Base-by-base conservation (phyloP, 2,888 invertebrate genomes). In the Epinotia ramella region DNA sequence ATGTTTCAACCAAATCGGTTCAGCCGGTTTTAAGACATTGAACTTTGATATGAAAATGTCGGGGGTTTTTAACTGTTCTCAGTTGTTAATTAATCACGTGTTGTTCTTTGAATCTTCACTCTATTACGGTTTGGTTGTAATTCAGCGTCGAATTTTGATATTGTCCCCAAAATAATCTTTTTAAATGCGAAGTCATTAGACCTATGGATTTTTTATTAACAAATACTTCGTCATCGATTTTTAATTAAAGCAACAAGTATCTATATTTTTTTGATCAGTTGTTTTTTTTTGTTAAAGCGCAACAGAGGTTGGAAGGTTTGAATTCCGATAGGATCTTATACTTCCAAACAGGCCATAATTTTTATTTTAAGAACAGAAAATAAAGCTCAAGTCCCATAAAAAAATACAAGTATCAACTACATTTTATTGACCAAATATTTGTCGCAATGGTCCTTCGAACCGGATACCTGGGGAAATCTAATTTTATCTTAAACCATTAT, bases 401-500 rank as follows among this genome's bases (percentile, higher is more conserved):
- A 28, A 24, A 20, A 66, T n/a, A n/a, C n/a, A 18, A 44, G 57
- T 68, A 40, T 57, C 66, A 18, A 53, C 18, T n/a, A 46, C n/a
- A 24, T n/a, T 60, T 69, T 44, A 9, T 16, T 44, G 40, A 12
- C 40, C 18, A 49, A 49, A 66, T n/a, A 49, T 4, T 65, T 12
- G 28, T 11, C 24, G 5, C 12, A 28, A 71, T 53, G 62, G 63
- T 71, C 70, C 33, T 63, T 63, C 33, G 20, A 62, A 6, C 63
- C 62, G 49, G 49, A 63, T 71, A 71, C 44, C 59, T 28, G 69
- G 53, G 0, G 12, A n/a, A 59, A n/a, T 46, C 28, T 24, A 60
- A 46, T 44, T 53, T 53, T 18, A 69, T n/a, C 18, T 49, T 4
- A 28, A 65, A 49, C 3, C 46, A n/a, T 53, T 65, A 5, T 12